Evolutionary conservation across 2,888 invertebrate species (phyloP).

Genomic region (Eupithecia abbreviata): DNA sequence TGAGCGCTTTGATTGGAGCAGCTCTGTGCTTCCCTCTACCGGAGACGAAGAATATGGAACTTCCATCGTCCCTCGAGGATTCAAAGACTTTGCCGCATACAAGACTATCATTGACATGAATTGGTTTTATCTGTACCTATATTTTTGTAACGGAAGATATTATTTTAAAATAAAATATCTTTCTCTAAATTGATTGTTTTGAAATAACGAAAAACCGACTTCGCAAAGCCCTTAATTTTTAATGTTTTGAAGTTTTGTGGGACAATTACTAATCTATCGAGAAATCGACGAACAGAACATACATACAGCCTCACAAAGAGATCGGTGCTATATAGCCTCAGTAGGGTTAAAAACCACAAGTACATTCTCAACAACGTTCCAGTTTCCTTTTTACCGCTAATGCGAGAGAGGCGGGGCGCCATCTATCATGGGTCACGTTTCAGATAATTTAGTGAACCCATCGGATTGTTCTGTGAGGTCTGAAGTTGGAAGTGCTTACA

Average conservation of each 20-base stretch:
- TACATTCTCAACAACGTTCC: conserved; percentile 6
- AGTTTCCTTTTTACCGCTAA: conserved; percentile 25
- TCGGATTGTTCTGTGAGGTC: neutral
- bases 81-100: conserved; percentile 48
- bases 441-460: conserved; percentile 45
- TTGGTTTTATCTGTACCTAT: neutral
- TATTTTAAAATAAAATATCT: neutral
- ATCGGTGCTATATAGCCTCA: neutral
- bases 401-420: conserved; percentile 42
- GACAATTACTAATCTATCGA: no score
- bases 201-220: no score
- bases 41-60: conserved; percentile 71
- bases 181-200: neutral
- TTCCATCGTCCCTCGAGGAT: conserved; percentile 67
- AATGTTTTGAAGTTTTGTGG: no score
- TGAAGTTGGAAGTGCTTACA: neutral
- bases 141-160: neutral
- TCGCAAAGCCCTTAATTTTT: no score
- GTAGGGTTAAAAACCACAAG: conserved; percentile 9
- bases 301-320: neutral
- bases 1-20: conserved; percentile 85
- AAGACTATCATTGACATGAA: conserved; percentile 24
- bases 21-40: conserved; percentile 86
- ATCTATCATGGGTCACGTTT: conserved; percentile 45
- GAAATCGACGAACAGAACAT: no score